Base-by-base conservation (phyloP, 2,888 invertebrate genomes). In the Alviniconcha strummeri region DNA sequence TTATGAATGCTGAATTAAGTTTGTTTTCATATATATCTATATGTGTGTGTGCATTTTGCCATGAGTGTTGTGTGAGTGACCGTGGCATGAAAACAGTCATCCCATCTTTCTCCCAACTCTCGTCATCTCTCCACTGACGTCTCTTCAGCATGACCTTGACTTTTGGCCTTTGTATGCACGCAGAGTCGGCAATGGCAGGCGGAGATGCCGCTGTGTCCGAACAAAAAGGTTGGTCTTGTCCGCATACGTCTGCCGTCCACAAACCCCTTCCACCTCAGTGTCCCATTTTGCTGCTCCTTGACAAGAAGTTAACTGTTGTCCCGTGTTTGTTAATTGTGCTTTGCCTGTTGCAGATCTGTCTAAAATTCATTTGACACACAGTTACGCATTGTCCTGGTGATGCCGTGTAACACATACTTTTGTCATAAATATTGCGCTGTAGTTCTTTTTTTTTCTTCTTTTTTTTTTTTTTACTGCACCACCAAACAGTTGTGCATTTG, bases 81-180 rank as follows among this genome's bases (percentile, higher is more conserved):
- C 60, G 80, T 80, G n/a, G 80, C 80, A 80, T 71, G 80, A 13
- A 36, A 60, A 13, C 60, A 60, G 60, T 13, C 13, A 64, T 64
- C 5, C 55, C 57, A 52, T 67, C 67, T 7, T 79, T 7, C 17
- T 19, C 71, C 19, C 71, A 17, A 19, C 71, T 60, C 67, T 82
- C 64, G 57, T 69, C 69, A 77, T 82, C 77, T 82, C 77, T 82
- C 8, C 17, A 52, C 36, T 77, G 69, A 71, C 56, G 17, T 82
- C 55, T 71, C 67, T 75, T 54, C 69, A 77, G 82, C 82, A 82
- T 82, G 82, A 77, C 64, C 82, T 82, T 82, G 77, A 82, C 77
- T 56, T 77, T n/a, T 82, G 82, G 71, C 82, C 82, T 82, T 82
- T 82, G 77, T 82, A 67, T 82, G 77, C 67, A 80, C 77, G 71